These are phyloP conservation scores for Zoanthus sociatus DNA, from an alignment of 92 coral and sea anemone species.

Conservation along the genomic window DNA sequence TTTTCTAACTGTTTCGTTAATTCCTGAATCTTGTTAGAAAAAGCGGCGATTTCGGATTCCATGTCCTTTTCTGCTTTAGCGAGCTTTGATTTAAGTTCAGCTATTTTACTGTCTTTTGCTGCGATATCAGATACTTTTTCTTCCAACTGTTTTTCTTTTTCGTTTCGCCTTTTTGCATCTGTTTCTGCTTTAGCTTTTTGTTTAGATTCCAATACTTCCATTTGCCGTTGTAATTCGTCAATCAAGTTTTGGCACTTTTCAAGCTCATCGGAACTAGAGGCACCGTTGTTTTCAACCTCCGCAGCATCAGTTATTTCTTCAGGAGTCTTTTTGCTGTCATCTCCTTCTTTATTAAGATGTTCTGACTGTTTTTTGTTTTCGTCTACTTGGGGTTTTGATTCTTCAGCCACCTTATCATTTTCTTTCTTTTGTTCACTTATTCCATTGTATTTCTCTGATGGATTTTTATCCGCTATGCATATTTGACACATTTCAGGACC, in stretches of 20 bases:
- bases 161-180: too few relatives aligned
- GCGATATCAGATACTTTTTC: too few relatives aligned
- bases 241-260: conserved; percentile 53
- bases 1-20: too few relatives aligned
- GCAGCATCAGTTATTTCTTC: not conserved
- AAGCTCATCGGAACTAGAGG: conserved; percentile 56
- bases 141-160: too few relatives aligned
- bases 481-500: conserved; percentile 4
- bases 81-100: too few relatives aligned
- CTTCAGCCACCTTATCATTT: conserved; percentile 16
- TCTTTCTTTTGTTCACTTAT: conserved; percentile 9
- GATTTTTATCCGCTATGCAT: conserved; percentile 2
- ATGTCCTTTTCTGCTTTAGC: too few relatives aligned
- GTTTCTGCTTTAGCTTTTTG: conserved; percentile 27
- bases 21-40: too few relatives aligned
- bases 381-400: not conserved
- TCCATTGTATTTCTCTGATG: not conserved
- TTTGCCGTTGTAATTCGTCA: conserved; percentile 60
- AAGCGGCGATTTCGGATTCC: too few relatives aligned
- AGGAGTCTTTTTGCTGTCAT: conserved; percentile 8
- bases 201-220: conserved; percentile 53
- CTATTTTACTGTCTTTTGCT: too few relatives aligned
- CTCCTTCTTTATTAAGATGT: not conserved
- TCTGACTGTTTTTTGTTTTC: conserved; percentile 23
- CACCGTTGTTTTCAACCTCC: conserved; percentile 27